Conservation (phyloP, 2,888 invertebrate genomes). For the Meloe dianella region DNA sequence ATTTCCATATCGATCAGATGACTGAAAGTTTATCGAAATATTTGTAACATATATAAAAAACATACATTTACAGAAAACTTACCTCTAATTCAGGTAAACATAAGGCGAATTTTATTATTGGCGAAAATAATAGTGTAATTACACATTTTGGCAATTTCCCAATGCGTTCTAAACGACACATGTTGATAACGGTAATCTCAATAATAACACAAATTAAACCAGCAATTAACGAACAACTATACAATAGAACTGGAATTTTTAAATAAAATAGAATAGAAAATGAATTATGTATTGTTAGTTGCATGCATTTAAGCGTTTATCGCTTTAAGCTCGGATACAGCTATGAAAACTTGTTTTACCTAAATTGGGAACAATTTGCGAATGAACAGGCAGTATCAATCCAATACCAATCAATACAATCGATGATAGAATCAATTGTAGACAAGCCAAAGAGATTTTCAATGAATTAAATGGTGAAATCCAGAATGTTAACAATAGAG, state of each 20-base stretch:
- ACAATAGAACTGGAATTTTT: constrained; percentile 46
- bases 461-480: constrained; percentile 50
- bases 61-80: constrained; percentile 18
- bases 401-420: constrained; percentile 48
- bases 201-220: constrained; percentile 46
- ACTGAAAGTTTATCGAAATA: constrained; percentile 40
- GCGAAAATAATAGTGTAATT: constrained; percentile 45
- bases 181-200: constrained; percentile 51
- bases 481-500: constrained; percentile 54
- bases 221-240: constrained; percentile 48
- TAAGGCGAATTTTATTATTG: constrained; percentile 44
- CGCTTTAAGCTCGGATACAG: too few relatives aligned
- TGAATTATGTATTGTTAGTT: too few relatives aligned
- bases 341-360: too few relatives aligned
- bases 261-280: neutral
- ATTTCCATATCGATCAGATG: constrained; percentile 48
- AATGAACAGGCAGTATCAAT: constrained; percentile 48
- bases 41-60: neutral
- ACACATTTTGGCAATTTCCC: constrained; percentile 46
- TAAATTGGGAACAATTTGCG: constrained; percentile 50
- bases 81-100: constrained; percentile 51
- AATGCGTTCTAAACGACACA: constrained; percentile 47
- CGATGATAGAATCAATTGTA: constrained; percentile 49
- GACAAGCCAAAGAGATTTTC: constrained; percentile 51
- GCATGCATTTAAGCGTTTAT: too few relatives aligned